phyloP scores from a whole-genome alignment of 2,797 vertebrate genomes.

The Hypotaenidia okinawae region DNA sequence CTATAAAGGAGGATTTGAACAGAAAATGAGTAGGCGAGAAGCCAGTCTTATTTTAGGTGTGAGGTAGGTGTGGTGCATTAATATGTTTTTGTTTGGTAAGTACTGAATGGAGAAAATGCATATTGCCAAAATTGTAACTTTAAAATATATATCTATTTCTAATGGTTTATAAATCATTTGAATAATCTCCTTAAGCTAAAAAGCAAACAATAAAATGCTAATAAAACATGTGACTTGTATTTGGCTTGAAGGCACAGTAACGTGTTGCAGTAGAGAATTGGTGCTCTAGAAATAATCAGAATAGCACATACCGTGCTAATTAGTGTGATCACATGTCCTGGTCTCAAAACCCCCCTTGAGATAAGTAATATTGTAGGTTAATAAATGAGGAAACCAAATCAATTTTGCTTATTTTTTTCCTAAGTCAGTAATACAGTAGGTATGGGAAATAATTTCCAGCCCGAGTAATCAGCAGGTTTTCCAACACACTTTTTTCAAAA shows the following conservation, averaged over 20 bases:
- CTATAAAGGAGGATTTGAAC: slow-evolving; percentile 85
- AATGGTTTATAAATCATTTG: neutral
- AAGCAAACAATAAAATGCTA: neutral
- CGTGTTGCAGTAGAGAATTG: neutral
- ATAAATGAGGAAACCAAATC: neutral
- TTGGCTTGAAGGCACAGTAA: slow-evolving; percentile 13
- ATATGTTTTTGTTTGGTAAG: slow-evolving; percentile 40
- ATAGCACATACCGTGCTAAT: neutral
- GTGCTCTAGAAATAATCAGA: neutral
- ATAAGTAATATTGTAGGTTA: neutral
- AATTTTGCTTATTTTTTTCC: neutral
- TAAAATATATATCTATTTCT: neutral
- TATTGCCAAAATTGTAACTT: neutral
- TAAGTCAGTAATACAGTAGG: neutral
- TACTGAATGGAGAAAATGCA: slow-evolving; percentile 5
- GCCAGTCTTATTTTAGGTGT: slow-evolving; percentile 83
- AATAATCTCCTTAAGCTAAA: neutral
- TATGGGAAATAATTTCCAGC: neutral
- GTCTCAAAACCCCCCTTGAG: neutral
- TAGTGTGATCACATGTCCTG: neutral
- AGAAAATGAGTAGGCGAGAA: slow-evolving; percentile 83
- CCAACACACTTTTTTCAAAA: neutral
- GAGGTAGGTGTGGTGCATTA: slow-evolving; percentile 75
- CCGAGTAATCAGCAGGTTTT: neutral
- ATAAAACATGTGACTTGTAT: neutral